These are phyloP conservation scores for Lindbergichthys nudifrons DNA, from an alignment of 2,797 vertebrate species.

Conservation along the genomic window DNA sequence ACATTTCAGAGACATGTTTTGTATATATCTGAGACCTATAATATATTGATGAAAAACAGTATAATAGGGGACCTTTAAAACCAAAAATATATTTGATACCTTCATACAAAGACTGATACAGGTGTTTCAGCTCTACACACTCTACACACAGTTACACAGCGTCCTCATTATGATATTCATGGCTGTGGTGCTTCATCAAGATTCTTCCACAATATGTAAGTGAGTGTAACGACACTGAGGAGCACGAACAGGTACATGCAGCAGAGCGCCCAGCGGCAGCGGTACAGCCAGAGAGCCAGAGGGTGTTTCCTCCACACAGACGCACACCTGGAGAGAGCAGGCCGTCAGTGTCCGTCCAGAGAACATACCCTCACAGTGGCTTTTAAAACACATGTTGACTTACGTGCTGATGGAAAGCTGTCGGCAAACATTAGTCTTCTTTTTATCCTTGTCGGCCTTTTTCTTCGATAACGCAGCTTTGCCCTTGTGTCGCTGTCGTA, in stretches of 20 bases:
- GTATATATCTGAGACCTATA: no score
- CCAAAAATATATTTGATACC: constrained; percentile 16
- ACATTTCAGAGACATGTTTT: no score
- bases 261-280: constrained; percentile 66
- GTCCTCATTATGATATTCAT: background rate
- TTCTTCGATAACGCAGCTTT: constrained; percentile 63
- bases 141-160: background rate
- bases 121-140: background rate
- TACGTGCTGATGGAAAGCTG: constrained; percentile 50
- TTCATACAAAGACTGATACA: constrained; percentile 10
- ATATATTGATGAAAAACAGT: no score
- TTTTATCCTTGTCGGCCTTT: constrained; percentile 68
- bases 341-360: background rate
- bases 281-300: constrained; percentile 60
- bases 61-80: background rate
- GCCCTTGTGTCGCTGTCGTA: constrained; percentile 66
- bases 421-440: constrained; percentile 4
- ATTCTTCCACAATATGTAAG: constrained; percentile 66
- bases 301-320: constrained; percentile 49
- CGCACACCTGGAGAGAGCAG: constrained; percentile 59
- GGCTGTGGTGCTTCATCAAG: constrained; percentile 38
- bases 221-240: constrained; percentile 60
- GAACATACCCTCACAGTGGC: background rate
- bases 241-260: constrained; percentile 68
- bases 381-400: constrained; percentile 13